Evolutionary conservation across 2,888 invertebrate species (phyloP).

Genomic region (Brenthis hecate): DNA sequence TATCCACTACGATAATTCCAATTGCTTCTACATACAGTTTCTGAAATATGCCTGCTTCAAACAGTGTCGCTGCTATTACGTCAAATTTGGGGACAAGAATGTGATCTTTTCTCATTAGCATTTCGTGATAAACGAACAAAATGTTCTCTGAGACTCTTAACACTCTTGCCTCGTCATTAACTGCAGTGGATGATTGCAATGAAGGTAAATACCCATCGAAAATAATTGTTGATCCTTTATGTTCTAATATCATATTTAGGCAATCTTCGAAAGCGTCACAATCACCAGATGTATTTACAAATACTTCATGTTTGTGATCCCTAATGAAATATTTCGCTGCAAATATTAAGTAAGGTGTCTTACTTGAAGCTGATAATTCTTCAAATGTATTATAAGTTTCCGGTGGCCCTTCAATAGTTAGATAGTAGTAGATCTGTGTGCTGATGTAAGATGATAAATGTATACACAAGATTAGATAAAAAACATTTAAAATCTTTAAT

Average conservation of each 20-base stretch:
- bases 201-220: slow-evolving; percentile 52
- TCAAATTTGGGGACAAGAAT: slow-evolving; percentile 49
- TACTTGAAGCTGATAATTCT: slow-evolving; percentile 56
- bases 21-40: slow-evolving; percentile 58
- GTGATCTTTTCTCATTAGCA: slow-evolving; percentile 57
- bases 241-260: slow-evolving; percentile 42
- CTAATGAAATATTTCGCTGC: slow-evolving; percentile 53
- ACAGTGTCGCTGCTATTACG: slow-evolving; percentile 50
- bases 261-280: slow-evolving; percentile 57
- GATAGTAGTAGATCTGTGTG: slow-evolving; percentile 62
- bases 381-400: slow-evolving; percentile 52
- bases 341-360: slow-evolving; percentile 44
- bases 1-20: slow-evolving; percentile 55
- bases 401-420: slow-evolving; percentile 62
- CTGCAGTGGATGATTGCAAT: slow-evolving; percentile 56
- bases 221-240: slow-evolving; percentile 57
- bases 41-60: slow-evolving; percentile 64
- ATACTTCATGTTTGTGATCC: slow-evolving; percentile 53
- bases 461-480: slow-evolving; percentile 58
- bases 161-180: slow-evolving; percentile 60
- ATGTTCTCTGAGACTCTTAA: slow-evolving; percentile 54
- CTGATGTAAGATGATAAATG: slow-evolving; percentile 60
- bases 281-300: slow-evolving; percentile 51
- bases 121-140: slow-evolving; percentile 62
- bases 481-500: slow-evolving; percentile 59